phyloP scores from a whole-genome alignment of 2,888 invertebrate species.

The Anorthoa munda region DNA sequence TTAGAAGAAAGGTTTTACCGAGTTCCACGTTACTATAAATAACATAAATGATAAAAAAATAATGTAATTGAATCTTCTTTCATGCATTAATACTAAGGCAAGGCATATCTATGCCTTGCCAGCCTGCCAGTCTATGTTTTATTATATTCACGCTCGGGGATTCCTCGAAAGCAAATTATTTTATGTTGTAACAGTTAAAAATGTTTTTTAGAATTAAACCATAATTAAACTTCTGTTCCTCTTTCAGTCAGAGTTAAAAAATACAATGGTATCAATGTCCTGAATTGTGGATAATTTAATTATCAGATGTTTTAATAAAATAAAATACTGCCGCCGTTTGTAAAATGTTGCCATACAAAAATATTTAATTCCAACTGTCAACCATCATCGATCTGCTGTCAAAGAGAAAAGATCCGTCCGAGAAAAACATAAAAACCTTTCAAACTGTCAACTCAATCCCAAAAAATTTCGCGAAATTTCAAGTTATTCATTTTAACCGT shows the following conservation, averaged over 20 bases:
- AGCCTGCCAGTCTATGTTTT: too few species aligned
- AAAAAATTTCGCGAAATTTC: constrained; percentile 71
- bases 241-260: too few species aligned
- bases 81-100: too few species aligned
- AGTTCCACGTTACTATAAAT: too few species aligned
- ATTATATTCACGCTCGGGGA: constrained; percentile 1
- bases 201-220: too few species aligned
- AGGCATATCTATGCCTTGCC: too few species aligned
- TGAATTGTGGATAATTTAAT: too few species aligned
- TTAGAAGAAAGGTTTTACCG: too few species aligned
- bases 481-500: constrained; percentile 58
- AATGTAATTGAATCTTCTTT: too few species aligned
- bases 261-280: too few species aligned
- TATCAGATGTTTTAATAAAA: not conserved
- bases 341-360: constrained; percentile 26
- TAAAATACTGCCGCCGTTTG: not conserved
- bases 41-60: too few species aligned
- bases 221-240: too few species aligned
- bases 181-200: constrained; percentile 25
- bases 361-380: not conserved
- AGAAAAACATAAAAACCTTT: constrained; percentile 34
- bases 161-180: not conserved
- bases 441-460: constrained; percentile 59
- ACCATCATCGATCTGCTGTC: constrained; percentile 32
- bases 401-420: not conserved